Evolutionary conservation across 1,140 invertebrate genomes (phyloP).

Genomic region (Neodiprion fabricii): DNA sequence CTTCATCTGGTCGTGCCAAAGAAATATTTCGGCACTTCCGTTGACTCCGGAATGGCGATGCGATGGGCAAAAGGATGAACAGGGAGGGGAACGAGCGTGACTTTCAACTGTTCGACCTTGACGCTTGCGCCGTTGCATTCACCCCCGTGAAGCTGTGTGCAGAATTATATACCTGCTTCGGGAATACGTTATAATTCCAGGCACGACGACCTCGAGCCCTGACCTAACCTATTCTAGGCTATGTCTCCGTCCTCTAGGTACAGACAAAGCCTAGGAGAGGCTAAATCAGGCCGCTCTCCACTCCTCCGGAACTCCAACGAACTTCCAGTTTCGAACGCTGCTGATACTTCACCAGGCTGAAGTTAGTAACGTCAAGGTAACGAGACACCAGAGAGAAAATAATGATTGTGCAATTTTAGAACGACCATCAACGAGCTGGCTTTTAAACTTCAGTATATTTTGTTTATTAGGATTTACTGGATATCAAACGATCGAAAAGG

Average conservation of each 20-base stretch:
- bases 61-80: neutral
- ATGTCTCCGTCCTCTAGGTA: slow-evolving; percentile 53
- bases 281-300: slow-evolving; percentile 52
- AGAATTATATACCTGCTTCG: neutral
- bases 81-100: neutral
- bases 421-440: no score
- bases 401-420: no score
- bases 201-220: slow-evolving; percentile 39
- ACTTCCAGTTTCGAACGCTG: neutral
- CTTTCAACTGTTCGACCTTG: slow-evolving; percentile 2
- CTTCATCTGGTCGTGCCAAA: neutral
- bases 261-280: slow-evolving; percentile 63
- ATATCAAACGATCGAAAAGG: no score
- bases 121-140: neutral
- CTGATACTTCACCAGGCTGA: neutral
- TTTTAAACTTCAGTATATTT: no score
- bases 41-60: neutral
- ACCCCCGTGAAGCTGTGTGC: neutral
- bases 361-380: neutral
- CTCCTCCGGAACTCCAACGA: neutral
- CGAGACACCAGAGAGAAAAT: no score
- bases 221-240: slow-evolving; percentile 63
- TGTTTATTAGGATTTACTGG: no score
- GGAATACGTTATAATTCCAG: neutral
- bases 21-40: neutral